Conservation (phyloP, 2,797 vertebrate genomes). For the Selene dorsalis region DNA sequence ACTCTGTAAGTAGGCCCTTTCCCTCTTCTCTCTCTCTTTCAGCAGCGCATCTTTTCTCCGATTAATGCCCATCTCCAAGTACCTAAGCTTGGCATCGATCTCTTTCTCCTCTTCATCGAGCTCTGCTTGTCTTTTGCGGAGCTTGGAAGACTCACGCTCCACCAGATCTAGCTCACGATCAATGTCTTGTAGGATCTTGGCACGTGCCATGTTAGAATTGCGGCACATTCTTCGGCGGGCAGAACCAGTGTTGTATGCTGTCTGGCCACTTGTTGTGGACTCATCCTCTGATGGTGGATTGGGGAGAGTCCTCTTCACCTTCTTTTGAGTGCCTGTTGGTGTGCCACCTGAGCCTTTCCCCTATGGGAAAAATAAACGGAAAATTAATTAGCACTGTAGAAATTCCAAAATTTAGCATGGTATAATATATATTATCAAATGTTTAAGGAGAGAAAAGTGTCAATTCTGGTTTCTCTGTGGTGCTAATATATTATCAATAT, state of each 20-base stretch:
- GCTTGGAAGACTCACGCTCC: conserved; percentile 97
- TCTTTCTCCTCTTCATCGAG: conserved; percentile 99
- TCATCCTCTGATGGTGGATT: conserved; percentile 97
- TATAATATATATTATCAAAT: conserved; percentile 23
- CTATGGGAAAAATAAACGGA: conserved; percentile 73
- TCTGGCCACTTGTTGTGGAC: conserved; percentile 84
- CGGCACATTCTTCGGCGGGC: conserved; percentile 95
- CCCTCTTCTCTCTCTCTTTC: conserved; percentile 96
- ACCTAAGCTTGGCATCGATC: conserved; percentile 97
- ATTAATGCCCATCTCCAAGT: conserved; percentile 99
- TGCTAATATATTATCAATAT: not conserved
- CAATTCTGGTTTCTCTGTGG: not conserved
- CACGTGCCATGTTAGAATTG: conserved; percentile 97
- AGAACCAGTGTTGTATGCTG: conserved; percentile 89
- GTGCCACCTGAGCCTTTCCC: conserved; percentile 88
- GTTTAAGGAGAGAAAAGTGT: not conserved
- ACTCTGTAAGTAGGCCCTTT: conserved; percentile 96
- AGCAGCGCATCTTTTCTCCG: conserved; percentile 95
- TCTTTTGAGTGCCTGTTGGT: conserved; percentile 93
- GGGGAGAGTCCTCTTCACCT: conserved; percentile 97
- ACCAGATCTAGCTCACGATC: conserved; percentile 97
- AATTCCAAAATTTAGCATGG: conserved; percentile 11
- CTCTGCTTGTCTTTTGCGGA: conserved; percentile 98
- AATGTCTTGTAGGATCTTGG: conserved; percentile 99
- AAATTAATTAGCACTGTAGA: not conserved